Base-by-base conservation (phyloP, 2,113 vertebrate species). In the Dolichotis patagonum region DNA sequence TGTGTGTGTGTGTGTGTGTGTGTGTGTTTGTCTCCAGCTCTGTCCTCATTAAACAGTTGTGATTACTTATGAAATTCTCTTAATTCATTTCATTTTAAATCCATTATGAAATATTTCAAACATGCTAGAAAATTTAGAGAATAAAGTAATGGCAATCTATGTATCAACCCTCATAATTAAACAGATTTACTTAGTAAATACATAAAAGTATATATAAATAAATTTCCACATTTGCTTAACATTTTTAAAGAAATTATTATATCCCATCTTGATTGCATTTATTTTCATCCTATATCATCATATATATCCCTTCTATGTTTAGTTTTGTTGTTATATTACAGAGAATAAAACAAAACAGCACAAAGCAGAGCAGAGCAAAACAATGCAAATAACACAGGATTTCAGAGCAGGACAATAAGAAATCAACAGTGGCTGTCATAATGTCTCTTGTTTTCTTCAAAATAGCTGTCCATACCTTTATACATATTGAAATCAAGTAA, bases 31-130 rank as follows among this genome's bases (percentile, higher is more conserved):
- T 71, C 24, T 28, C 13, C 38, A 86, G 4, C 14, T 85, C 17
- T 2, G 8, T 81, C 32, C 28, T 82, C 73, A 63, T 73, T 92
- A 92, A 90, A 69, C 9, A 77, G 12, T 46, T 95, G 75, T 22
- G 10, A 69, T 69, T 69, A 69, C 49, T 90, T 43, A 71, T 95
- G 69, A 73, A 88, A 78, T n/a, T 35, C 78, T 84, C 43, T 28
- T 93, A 69, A 43, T 92, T 65, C 38, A 58, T 77, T 94, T 69
- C 22, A 26, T 93, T 93, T 82, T 77, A 83, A 82, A 94, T 63
- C 35, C 38, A 95, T 11, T 94, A 38, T 81, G 81, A 67, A 62
- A 28, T 83, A 84, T 87, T 87, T 96, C 6, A 91, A 93, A 60
- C 26, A 54, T 84, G n/a, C 24, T 91, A 49, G 87, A 85, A 91